Evolutionary conservation across 2,797 vertebrate genomes (phyloP), one percentile per base, ranked within the genome.

Genomic region (Alca torda): DNA sequence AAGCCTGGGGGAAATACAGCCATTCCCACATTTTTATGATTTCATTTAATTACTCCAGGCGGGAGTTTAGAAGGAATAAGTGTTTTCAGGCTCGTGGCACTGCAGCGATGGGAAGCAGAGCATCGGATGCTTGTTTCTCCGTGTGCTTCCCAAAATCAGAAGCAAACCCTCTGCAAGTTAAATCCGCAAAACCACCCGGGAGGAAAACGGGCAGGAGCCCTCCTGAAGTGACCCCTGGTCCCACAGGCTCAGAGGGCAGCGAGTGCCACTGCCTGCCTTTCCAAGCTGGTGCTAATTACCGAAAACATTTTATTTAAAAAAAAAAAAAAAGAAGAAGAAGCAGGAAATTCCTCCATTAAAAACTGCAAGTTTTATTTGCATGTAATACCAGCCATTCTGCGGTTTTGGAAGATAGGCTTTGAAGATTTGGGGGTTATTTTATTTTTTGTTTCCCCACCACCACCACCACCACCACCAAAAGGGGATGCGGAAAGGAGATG

Each of bases 371-470:
- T 96, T 96, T 82, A 73, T 95, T 96, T 91, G 87, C 31, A 20
- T 69, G 86, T 61, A 39, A 69, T 67, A 45, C 60, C 70, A 79
- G 82, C 63, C 51, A 3, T 43, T 69, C 67, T 93, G 81, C 4
- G 41, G 67, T n/a, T 84, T 84, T 64, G 63, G 91, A 96, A 96
- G 96, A 72, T 74, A 89, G 81, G 45, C 91, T 96, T 91, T 75
- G 56, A 94, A 95, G 81, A 56, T 81, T 64, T 84, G 54, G 39
- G 56, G 73, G 74, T 78, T 87, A 61, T 91, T 93, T 87, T 25
- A 9, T 46, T 56, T 54, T 59, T 39, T 25, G n/a, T 51, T 33
- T 4, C 24, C 1, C 41, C 65, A n/a, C n/a, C 70, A 64, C 45
- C 20, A 17, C 43, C 41, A 23, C 48, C 50, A 6, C 9, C 50